A percentile compares a stretch with the other conserved stretches of the same genome.
These are phyloP conservation scores for Linnaemya vulpina DNA, from an alignment of 2,888 invertebrate genomes.

Conservation along the genomic window DNA sequence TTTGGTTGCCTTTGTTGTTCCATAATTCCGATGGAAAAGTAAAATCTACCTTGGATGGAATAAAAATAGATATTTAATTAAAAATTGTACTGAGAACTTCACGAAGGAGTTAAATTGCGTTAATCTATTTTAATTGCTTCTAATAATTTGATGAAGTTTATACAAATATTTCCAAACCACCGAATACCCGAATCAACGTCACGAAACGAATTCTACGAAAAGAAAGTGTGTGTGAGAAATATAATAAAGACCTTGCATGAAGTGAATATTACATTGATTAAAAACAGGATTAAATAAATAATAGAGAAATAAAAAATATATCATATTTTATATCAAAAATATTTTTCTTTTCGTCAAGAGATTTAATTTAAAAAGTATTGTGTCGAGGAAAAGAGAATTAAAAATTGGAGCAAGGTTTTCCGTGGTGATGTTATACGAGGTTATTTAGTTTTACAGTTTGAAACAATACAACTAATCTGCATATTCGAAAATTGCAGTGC, in stretches of 20 bases:
- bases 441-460: conserved; percentile 37
- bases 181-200: conserved; percentile 67
- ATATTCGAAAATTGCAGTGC: conserved; percentile 17
- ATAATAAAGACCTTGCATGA: conserved; percentile 50
- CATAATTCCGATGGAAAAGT: conserved; percentile 69
- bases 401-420: conserved; percentile 70
- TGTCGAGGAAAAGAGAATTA: conserved; percentile 4
- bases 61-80: conserved; percentile 28
- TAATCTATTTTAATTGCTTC: conserved; percentile 4
- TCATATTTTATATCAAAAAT: neutral
- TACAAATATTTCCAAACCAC: conserved; percentile 48
- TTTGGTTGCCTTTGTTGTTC: conserved; percentile 67
- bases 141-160: neutral
- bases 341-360: neutral
- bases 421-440: conserved; percentile 49
- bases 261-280: conserved; percentile 18
- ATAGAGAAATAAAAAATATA: neutral
- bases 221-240: conserved; percentile 65
- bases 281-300: conserved; percentile 26
- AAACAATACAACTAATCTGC: conserved; percentile 17
- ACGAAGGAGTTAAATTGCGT: conserved; percentile 39
- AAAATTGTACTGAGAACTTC: conserved; percentile 1
- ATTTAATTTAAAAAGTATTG: neutral
- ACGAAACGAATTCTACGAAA: conserved; percentile 65
- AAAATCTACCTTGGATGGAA: conserved; percentile 40